A percentile compares a stretch with the other conserved stretches of the same genome.
These are phyloP conservation scores for Neosilurus hyrtlii DNA, from an alignment of 2,797 vertebrate species.

Conservation along the genomic window DNA sequence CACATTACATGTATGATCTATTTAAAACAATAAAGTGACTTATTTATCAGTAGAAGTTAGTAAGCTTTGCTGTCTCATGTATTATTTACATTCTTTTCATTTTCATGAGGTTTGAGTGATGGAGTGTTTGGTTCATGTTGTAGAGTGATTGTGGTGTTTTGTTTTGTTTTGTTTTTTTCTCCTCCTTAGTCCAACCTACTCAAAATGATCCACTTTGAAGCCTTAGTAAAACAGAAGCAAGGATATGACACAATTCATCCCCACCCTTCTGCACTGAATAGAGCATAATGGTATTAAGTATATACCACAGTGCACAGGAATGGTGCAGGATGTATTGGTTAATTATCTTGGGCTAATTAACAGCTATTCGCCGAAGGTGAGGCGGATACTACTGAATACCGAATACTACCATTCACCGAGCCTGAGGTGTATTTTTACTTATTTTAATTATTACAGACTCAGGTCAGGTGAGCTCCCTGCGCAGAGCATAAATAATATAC, in stretches of 20 bases:
- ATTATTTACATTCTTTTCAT: neutral
- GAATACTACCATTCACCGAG: no score
- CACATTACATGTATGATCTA: slow-evolving; percentile 72
- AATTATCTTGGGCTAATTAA: no score
- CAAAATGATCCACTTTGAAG: neutral
- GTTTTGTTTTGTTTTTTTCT: neutral
- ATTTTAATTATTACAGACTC: no score
- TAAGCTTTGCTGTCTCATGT: slow-evolving; percentile 4
- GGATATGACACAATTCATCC: neutral
- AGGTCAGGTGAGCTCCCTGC: no score
- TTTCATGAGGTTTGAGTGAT: neutral
- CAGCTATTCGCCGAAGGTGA: no score
- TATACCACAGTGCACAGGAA: no score
- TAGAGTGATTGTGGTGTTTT: no score
- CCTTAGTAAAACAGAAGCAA: neutral
- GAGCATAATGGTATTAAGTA: neutral
- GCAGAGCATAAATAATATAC: no score
- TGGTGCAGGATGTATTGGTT: no score
- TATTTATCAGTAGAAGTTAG: slow-evolving; percentile 78
- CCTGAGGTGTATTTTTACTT: no score
- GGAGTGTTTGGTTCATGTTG: neutral
- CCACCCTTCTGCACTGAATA: neutral
- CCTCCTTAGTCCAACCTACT: neutral
- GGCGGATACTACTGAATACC: no score
- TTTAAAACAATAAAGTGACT: slow-evolving; percentile 94